Evolutionary conservation across 1,140 invertebrate genomes (phyloP).

Genomic region (Chelonus insularis): DNA sequence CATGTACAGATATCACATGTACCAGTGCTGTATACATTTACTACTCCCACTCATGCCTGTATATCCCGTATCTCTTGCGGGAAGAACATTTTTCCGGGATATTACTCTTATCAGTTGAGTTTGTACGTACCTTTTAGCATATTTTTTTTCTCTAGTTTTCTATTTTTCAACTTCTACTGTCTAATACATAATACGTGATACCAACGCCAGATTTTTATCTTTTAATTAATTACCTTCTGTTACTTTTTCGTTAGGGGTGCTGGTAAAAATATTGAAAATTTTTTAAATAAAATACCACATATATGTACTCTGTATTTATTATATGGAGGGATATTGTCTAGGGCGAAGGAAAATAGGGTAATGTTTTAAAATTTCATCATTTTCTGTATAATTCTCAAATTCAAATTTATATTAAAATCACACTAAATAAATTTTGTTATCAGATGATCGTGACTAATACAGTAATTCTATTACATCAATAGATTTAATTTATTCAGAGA

Average conservation of each 20-base stretch:
- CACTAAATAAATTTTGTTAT: too few relatives aligned
- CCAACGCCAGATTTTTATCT: conserved; percentile 26
- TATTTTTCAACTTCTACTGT: conserved; percentile 13
- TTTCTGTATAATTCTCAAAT: too few relatives aligned
- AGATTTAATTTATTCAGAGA: too few relatives aligned
- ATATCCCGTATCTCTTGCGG: background rate
- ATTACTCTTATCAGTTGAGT: conserved; percentile 31
- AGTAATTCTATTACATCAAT: too few relatives aligned
- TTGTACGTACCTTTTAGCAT: conserved; percentile 4
- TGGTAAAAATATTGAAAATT: conserved; percentile 19
- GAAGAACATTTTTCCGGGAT: conserved; percentile 31
- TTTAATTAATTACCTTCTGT: conserved; percentile 29
- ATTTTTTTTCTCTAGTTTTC: background rate
- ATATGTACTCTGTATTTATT: too few relatives aligned
- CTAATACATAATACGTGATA: conserved; percentile 28
- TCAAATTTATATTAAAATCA: too few relatives aligned
- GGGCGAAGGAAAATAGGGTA: too few relatives aligned
- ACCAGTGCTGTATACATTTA: conserved; percentile 1
- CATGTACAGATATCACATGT: conserved; percentile 7
- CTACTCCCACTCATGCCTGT: background rate
- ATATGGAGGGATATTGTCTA: too few relatives aligned
- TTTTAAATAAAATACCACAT: background rate
- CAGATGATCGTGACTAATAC: too few relatives aligned
- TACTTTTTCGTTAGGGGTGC: background rate
- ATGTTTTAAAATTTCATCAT: too few relatives aligned